Base-by-base conservation (phyloP, 2,113 vertebrate species). In the Callionymus lyra region DNA sequence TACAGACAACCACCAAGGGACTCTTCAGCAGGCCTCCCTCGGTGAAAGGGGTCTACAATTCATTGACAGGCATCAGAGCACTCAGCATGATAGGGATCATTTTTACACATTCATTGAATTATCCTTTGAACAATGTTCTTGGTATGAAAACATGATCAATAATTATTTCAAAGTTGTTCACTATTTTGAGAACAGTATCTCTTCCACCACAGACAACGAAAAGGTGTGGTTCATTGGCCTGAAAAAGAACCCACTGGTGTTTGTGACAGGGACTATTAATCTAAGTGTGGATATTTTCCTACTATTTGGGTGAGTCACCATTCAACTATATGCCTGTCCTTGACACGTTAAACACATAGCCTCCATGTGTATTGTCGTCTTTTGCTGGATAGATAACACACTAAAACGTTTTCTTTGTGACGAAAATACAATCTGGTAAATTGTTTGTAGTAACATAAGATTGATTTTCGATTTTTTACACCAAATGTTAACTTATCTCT, bases 81-180 rank as follows among this genome's bases (percentile, higher is more conserved):
- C 68, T 91, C 47, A 90, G 89, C 51, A 79, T 92, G 15, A 52
- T 91, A 12, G 91, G 89, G 89, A 86, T 93, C 59, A 72, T 92
- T 38, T 89, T 73, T 2, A 88, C 88, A 11, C 90, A 91, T 65
- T 86, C 79, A 1, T 63, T 83, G 16, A 86, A 90, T 74, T 82
- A 89, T 51, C 79, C 80, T 0, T 64, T 73, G 0, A 84, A 82
- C 56, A 78, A 72, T 38, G 87, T 80, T 60, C 60, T 90, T 36
- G 89, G 89, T 90, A 65, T 9, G 53, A 52, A 2, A 38, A 4
- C n/a, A n/a, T n/a, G 21, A 16, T 12, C 38, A 32, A 31, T 13
- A 33, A 6, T 8, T 44, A 31, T 6, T 31, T 9, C 4, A 6
- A n/a, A 9, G 4, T 6, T 9, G 2, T 10, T 37, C 9, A 12